Conservation (phyloP, 2,888 invertebrate genomes). For the Gandaritis pyraliata region DNA sequence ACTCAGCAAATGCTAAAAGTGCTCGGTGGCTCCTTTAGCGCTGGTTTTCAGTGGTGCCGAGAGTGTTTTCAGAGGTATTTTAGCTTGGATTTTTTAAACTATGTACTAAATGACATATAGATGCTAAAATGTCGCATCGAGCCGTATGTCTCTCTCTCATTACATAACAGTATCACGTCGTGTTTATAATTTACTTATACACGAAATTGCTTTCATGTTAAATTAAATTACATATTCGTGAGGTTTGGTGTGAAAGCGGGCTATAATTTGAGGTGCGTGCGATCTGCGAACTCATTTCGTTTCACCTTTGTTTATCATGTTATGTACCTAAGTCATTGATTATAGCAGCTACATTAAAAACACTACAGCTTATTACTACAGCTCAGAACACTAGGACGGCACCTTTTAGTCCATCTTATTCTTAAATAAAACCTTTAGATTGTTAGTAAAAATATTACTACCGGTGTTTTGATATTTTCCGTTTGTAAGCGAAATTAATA, state of each 20-base stretch:
- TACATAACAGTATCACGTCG: constrained; percentile 37
- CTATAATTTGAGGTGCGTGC: constrained; percentile 42
- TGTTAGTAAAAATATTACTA: too few relatives aligned
- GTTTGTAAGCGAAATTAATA: too few relatives aligned
- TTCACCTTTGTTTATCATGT: constrained; percentile 35
- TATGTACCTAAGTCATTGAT: neutral
- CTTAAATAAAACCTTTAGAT: too few relatives aligned
- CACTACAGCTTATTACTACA: too few relatives aligned
- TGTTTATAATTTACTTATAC: constrained; percentile 67
- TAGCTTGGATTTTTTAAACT: neutral
- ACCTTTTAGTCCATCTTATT: too few relatives aligned
- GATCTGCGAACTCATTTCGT: constrained; percentile 21
- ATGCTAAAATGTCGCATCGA: constrained; percentile 18
- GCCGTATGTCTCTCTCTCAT: constrained; percentile 32
- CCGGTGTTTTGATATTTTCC: too few relatives aligned
- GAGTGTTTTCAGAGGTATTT: too few relatives aligned
- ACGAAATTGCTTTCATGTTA: constrained; percentile 75
- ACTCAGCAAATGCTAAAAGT: too few relatives aligned
- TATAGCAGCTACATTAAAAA: neutral
- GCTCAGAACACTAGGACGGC: too few relatives aligned
- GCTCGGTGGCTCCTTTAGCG: too few relatives aligned
- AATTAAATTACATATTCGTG: constrained; percentile 76
- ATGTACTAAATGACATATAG: neutral
- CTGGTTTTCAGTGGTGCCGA: too few relatives aligned
- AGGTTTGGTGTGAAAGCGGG: constrained; percentile 60